Evolutionary conservation across 2,888 invertebrate genomes (phyloP).

Genomic region (Sinhomidia bicolor): DNA sequence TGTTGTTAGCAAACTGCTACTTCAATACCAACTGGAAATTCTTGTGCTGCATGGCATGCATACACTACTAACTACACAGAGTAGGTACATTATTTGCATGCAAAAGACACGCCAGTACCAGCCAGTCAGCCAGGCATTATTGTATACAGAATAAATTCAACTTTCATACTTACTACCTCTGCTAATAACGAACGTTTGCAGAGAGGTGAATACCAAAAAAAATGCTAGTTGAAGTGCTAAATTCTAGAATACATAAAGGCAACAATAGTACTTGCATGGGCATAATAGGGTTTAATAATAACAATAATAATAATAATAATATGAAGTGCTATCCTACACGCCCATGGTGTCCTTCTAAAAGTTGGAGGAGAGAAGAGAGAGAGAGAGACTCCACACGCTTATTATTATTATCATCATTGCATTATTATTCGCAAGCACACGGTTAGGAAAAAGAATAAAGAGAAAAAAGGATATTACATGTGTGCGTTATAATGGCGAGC

Average conservation of each 20-base stretch:
- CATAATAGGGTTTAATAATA: slow-evolving; percentile 61
- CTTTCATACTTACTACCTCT: neutral
- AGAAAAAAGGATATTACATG: slow-evolving; percentile 27
- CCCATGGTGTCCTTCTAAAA: slow-evolving; percentile 70
- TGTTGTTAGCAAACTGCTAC: neutral
- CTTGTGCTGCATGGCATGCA: neutral
- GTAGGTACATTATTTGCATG: slow-evolving; percentile 40
- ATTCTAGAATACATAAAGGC: slow-evolving; percentile 57
- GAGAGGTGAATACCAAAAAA: neutral
- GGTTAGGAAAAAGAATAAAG: slow-evolving; percentile 41
- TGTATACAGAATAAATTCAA: neutral
- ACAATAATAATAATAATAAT: neutral
- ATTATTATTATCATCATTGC: neutral
- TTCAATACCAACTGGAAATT: slow-evolving; percentile 13
- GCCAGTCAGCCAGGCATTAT: neutral
- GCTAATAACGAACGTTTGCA: neutral
- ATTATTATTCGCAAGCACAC: neutral
- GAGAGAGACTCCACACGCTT: slow-evolving; percentile 38
- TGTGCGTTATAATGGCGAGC: too few species aligned
- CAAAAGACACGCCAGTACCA: neutral
- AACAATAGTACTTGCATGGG: slow-evolving; percentile 29
- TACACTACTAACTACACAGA: too few species aligned
- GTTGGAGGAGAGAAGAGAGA: neutral
- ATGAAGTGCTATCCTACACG: slow-evolving; percentile 64
- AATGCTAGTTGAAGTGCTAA: slow-evolving; percentile 62